Conservation (phyloP, 2,113 vertebrate genomes). For the Nymphicus hollandicus region DNA sequence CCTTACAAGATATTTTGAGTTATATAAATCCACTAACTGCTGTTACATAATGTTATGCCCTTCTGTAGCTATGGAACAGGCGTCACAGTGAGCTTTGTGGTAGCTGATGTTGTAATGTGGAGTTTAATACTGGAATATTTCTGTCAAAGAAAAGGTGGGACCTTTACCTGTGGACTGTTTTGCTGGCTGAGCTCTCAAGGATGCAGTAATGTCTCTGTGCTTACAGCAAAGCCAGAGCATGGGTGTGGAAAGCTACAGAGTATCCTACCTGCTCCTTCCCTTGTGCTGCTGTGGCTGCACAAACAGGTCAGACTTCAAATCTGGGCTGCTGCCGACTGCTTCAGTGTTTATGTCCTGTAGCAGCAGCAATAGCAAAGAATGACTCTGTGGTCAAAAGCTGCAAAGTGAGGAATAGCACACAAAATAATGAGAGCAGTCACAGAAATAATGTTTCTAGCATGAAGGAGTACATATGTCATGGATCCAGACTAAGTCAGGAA, state of each 20-base stretch:
- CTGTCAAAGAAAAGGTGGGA: neutral
- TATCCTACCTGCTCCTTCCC: neutral
- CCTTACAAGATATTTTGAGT: neutral
- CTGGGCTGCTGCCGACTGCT: neutral
- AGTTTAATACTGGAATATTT: neutral
- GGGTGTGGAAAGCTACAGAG: neutral
- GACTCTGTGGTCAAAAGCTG: neutral
- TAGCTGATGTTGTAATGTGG: too few relatives aligned
- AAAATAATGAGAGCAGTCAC: neutral
- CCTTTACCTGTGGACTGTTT: neutral
- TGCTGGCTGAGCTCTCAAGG: neutral
- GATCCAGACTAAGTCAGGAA: neutral
- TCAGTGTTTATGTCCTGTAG: neutral
- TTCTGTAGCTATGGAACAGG: neutral
- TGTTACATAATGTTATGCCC: neutral
- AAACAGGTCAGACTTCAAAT: neutral
- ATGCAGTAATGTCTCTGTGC: neutral
- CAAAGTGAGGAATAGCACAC: neutral
- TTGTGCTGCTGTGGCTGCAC: neutral
- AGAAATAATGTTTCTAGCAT: neutral
- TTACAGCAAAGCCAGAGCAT: neutral
- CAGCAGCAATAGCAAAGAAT: neutral
- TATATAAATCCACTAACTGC: neutral
- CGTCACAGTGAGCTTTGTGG: rapidly evolving
- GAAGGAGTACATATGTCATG: neutral